Evolutionary conservation across 2,888 invertebrate species (phyloP).

Genomic region (Torymus texanus): DNA sequence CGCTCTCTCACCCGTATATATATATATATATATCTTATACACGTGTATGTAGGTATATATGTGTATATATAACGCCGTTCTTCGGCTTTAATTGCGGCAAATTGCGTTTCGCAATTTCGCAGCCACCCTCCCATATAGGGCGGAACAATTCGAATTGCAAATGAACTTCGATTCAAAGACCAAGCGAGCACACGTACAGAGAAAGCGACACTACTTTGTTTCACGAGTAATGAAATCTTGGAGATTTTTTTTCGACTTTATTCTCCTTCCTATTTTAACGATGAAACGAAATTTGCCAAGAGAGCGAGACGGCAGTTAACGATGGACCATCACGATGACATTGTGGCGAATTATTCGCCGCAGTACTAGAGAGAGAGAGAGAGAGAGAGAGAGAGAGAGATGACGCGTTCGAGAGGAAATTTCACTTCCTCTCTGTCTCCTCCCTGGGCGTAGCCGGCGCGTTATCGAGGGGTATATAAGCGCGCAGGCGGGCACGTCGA

Average conservation of each 20-base stretch:
- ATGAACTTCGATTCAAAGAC: slow-evolving; percentile 3
- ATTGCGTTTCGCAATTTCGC: slow-evolving; percentile 33
- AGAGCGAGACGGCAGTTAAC: background rate
- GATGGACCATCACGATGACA: slow-evolving; percentile 16
- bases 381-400: slow-evolving; percentile 35
- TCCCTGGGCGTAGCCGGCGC: background rate
- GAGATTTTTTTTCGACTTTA: no score
- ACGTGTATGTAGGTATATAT: no score
- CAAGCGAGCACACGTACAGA: no score
- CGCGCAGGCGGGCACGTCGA: slow-evolving; percentile 33
- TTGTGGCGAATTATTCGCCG: slow-evolving; percentile 34
- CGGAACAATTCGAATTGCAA: slow-evolving; percentile 11
- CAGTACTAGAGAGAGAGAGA: slow-evolving; percentile 22
- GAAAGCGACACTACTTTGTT: no score
- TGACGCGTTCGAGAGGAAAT: slow-evolving; percentile 48
- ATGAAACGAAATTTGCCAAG: slow-evolving; percentile 8
- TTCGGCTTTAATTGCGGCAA: slow-evolving; percentile 22
- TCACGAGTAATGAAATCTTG: no score
- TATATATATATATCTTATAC: no score
- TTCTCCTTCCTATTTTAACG: background rate
- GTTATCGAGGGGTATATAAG: slow-evolving; percentile 43
- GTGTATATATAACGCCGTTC: background rate
- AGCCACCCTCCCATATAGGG: background rate
- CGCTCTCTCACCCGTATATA: no score
- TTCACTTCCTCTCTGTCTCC: slow-evolving; percentile 55